Conservation (phyloP, 2,888 invertebrate species). For the Xanthorhoe designata region DNA sequence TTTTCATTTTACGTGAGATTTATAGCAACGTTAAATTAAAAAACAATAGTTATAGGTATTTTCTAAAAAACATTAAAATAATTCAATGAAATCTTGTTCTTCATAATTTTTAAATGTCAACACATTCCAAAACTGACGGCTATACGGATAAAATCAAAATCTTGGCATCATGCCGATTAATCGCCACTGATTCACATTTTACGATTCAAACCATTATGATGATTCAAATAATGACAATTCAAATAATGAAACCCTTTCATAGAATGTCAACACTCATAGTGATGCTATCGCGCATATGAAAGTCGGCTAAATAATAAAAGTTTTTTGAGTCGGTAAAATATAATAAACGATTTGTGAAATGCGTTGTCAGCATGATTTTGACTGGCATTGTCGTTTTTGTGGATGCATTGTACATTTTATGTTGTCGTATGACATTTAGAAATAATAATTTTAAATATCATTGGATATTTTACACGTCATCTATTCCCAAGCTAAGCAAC, state of each 20-base stretch:
- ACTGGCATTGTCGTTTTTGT: slow-evolving; percentile 18
- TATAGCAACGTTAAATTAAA: too few relatives aligned
- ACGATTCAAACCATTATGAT: slow-evolving; percentile 17
- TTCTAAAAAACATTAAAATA: too few relatives aligned
- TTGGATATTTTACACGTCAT: too few relatives aligned
- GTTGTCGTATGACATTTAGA: slow-evolving; percentile 3
- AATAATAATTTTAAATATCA: too few relatives aligned
- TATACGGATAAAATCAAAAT: slow-evolving; percentile 28
- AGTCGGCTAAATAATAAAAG: slow-evolving; percentile 60
- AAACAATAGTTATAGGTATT: too few relatives aligned
- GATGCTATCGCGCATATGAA: slow-evolving; percentile 74
- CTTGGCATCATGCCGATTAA: slow-evolving; percentile 67
- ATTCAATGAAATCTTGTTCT: background rate
- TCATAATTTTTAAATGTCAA: slow-evolving; percentile 5
- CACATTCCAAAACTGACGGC: slow-evolving; percentile 8
- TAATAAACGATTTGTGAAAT: slow-evolving; percentile 81
- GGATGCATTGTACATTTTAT: background rate
- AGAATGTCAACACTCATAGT: slow-evolving; percentile 72
- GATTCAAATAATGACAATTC: slow-evolving; percentile 53
- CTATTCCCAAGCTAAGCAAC: too few relatives aligned
- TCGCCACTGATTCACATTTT: slow-evolving; percentile 60
- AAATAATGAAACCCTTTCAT: slow-evolving; percentile 63
- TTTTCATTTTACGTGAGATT: too few relatives aligned
- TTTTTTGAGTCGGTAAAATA: slow-evolving; percentile 47
- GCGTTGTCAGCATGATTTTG: slow-evolving; percentile 80